A percentile compares a stretch with the other conserved stretches of the same genome.
Evolutionary conservation across 2,888 invertebrate species (phyloP).

Genomic region (Drosophila cracens): DNA sequence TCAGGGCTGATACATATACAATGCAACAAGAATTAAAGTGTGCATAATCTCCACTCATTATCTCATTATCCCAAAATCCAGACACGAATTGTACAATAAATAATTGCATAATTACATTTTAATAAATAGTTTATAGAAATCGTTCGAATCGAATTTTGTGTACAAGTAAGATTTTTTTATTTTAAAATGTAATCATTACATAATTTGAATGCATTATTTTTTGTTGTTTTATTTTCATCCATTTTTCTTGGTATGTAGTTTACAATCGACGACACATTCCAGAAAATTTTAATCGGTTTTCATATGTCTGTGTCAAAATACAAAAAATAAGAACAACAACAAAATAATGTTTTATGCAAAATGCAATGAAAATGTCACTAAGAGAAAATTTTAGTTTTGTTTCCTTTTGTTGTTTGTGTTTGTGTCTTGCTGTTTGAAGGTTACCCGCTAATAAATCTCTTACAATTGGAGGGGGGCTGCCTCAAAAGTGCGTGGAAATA

Average conservation of each 20-base stretch:
- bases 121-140: slow-evolving; percentile 1
- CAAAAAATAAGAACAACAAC: slow-evolving; percentile 2
- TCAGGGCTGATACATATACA: slow-evolving; percentile 37
- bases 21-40: slow-evolving; percentile 2
- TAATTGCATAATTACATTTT: slow-evolving; percentile 16
- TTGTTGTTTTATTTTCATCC: not conserved
- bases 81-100: slow-evolving; percentile 26
- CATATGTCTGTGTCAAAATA: slow-evolving; percentile 35
- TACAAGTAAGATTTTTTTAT: slow-evolving; percentile 70
- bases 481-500: slow-evolving; percentile 36
- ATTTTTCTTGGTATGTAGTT: slow-evolving; percentile 3
- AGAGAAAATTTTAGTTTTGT: slow-evolving; percentile 28
- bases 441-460: slow-evolving; percentile 7
- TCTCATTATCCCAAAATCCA: slow-evolving; percentile 26
- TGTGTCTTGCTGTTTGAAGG: not conserved
- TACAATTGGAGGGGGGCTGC: slow-evolving; percentile 3
- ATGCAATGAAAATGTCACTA: slow-evolving; percentile 66
- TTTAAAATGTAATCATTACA: slow-evolving; percentile 69
- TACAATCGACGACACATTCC: slow-evolving; percentile 36
- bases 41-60: not conserved
- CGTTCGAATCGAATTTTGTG: slow-evolving; percentile 23
- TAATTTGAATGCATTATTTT: slow-evolving; percentile 58
- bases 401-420: not conserved
- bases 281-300: slow-evolving; percentile 19
- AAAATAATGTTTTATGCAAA: slow-evolving; percentile 52